Percentiles rank a stretch among this genome's conserved stretches.
These are phyloP conservation scores for Grantiella picta DNA, from an alignment of 2,113 vertebrate species.

Conservation along the genomic window DNA sequence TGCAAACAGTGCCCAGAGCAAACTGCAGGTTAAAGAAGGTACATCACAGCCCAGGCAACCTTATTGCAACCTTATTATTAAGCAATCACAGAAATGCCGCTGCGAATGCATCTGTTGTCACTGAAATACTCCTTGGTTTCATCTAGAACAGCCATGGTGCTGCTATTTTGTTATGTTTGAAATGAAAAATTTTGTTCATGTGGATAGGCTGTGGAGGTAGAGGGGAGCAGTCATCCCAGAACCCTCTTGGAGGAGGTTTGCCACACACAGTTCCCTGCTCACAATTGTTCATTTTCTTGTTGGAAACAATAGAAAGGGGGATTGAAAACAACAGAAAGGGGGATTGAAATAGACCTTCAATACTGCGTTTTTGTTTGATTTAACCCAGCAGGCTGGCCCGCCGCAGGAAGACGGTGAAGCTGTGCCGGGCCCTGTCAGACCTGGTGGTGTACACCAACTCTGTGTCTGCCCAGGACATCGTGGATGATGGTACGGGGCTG, in stretches of 20 bases:
- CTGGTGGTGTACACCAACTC: constrained; percentile 95
- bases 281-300: not conserved
- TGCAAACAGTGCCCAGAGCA: not conserved
- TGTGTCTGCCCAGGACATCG: constrained; percentile 88
- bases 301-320: not conserved
- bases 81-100: not conserved
- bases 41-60: not conserved
- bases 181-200: not conserved
- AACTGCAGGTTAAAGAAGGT: not conserved
- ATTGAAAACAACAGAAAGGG: not conserved
- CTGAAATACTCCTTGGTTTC: not conserved
- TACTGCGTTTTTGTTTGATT: not conserved
- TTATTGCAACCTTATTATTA: not conserved
- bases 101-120: not conserved
- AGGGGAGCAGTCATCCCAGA: not conserved
- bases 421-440: constrained; percentile 93
- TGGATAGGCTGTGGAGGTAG: not conserved
- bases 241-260: not conserved
- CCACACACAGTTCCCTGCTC: not conserved
- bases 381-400: constrained; percentile 73
- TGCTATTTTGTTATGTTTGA: not conserved
- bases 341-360: not conserved
- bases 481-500: constrained; percentile 85
- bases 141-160: not conserved
- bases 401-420: constrained; percentile 92